These are phyloP conservation scores for Ceyx erithaca DNA, from an alignment of 2,797 vertebrate species.

Conservation along the genomic window DNA sequence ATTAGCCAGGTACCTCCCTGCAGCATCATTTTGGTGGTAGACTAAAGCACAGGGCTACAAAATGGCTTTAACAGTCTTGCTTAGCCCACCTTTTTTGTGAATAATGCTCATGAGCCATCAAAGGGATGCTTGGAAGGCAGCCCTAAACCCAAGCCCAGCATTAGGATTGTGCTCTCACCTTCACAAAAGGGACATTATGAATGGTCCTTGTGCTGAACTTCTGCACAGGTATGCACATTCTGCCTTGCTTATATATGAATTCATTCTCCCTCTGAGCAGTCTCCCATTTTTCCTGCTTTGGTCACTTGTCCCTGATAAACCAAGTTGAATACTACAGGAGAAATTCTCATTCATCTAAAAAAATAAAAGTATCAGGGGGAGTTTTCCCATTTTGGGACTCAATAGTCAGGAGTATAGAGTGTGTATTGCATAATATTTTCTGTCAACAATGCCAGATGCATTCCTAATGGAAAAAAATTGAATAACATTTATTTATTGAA, in stretches of 20 bases:
- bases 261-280: background rate
- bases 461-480: background rate
- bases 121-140: background rate
- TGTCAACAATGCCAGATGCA: background rate
- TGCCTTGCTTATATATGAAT: background rate
- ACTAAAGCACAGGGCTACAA: background rate
- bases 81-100: background rate
- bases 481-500: background rate
- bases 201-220: too few relatives aligned
- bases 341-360: background rate
- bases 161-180: background rate
- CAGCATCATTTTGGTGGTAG: background rate
- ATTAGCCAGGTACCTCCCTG: background rate
- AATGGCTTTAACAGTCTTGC: background rate
- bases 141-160: background rate
- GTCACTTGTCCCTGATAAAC: background rate
- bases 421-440: background rate
- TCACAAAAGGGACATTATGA: background rate
- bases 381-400: background rate
- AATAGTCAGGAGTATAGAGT: background rate
- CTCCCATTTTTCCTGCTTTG: background rate
- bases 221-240: background rate
- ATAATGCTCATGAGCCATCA: accelerated
- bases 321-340: background rate
- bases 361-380: accelerated